A percentile compares a stretch with the other conserved stretches of the same genome.
phyloP scores from a whole-genome alignment of 2,888 invertebrate species.

The Odontothrips loti region DNA sequence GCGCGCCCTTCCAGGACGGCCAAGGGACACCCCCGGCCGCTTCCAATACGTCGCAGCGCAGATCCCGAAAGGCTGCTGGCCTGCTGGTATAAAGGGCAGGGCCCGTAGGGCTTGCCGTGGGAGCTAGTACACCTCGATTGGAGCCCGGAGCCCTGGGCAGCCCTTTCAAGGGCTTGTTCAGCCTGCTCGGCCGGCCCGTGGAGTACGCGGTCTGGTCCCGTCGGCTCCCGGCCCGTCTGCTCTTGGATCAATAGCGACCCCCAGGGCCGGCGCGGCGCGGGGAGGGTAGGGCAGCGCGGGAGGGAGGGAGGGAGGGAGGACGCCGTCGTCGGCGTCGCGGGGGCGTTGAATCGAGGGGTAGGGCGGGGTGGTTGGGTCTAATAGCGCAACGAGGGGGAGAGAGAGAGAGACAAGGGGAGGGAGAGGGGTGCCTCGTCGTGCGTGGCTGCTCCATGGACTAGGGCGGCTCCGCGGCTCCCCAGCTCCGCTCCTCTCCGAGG shows the following conservation, averaged over 20 bases:
- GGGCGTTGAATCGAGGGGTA: constrained; percentile 2
- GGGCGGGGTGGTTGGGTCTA: neutral
- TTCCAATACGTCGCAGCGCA: no score
- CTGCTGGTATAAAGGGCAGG: no score
- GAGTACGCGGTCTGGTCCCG: neutral
- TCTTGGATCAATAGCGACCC: constrained; percentile 1
- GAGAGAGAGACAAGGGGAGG: neutral
- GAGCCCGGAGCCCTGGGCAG: no score
- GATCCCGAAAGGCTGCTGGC: no score
- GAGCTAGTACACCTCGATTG: no score
- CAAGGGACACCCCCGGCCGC: no score
- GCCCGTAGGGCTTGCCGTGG: no score
- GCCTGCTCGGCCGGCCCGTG: no score
- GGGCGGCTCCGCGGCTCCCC: neutral
- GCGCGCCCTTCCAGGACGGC: neutral
- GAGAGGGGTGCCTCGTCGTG: neutral
- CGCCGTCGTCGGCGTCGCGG: neutral
- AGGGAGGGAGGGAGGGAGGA: neutral
- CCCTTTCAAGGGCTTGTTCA: no score
- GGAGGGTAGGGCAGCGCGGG: neutral
- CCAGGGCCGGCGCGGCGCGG: neutral
- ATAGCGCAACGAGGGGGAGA: constrained; percentile 28
- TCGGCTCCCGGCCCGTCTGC: neutral
- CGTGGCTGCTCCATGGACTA: neutral
- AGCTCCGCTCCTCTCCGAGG: no score